Evolutionary conservation across 2,888 invertebrate genomes (phyloP), one percentile per base, ranked within the genome.

Genomic region (Galerucella calmariensis): DNA sequence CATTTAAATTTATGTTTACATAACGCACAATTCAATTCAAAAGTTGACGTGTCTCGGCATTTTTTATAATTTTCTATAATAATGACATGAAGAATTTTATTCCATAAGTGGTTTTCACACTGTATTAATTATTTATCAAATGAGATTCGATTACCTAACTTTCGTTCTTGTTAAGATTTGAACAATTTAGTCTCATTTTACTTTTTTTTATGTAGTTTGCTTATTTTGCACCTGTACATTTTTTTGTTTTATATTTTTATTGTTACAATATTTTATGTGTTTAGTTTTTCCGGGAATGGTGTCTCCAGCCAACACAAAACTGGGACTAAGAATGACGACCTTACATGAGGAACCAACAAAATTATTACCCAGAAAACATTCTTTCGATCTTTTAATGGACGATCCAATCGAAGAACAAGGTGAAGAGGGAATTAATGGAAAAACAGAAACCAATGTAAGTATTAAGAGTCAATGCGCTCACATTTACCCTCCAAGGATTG

Each of bases 281-380:
- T 69, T 77, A 84, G 85, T 85, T 61, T 84, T 82, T 75, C 78
- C 84, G 67, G 83, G 83, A 67, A 77, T 85, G 78, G 95, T 94
- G 81, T 95, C 95, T 58, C 95, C 95, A 61, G 97, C 95, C 79
- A 93, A 94, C 81, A 92, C 93, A 78, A 97, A 97, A 88, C 87
- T 96, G 82, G 94, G 95, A 63, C 90, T 95, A 83, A 92, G 97
- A 65, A 96, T 97, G 96, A 95, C 95, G 67, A 97, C 97, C 0
- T 88, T 97, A 62, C 94, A 97, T 84, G 97, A 97, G 86, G 97
- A 97, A 87, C 93, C 93, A 12, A 82, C 89, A 69, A 88, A 86
- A 75, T 71, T 79, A 35, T 79, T 86, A 67, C 88, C 82, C 81
- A 87, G 84, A 83, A 90, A 82, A 86, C 90, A 81, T 83, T 90